phyloP scores from a whole-genome alignment of 1,140 invertebrate species.

The Micrasema minimum region DNA sequence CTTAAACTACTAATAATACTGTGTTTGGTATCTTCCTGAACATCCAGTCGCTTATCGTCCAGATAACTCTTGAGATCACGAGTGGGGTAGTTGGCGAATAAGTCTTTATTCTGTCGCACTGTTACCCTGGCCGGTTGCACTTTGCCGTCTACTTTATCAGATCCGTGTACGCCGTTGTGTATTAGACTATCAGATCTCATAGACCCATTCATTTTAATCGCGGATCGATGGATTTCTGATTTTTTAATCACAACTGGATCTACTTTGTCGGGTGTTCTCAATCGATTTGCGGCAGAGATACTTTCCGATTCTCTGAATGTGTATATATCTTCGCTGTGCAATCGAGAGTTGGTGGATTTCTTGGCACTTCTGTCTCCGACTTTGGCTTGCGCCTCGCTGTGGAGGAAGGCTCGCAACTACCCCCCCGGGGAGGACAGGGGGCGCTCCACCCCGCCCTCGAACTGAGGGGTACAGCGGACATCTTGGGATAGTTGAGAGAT shows the following conservation, averaged over 20 bases:
- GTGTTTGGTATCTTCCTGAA: conserved; percentile 54
- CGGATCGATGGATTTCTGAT: not conserved
- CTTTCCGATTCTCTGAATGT: conserved; percentile 45
- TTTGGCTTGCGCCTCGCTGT: conserved; percentile 24
- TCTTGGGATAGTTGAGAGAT: conserved; percentile 66
- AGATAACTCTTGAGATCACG: conserved; percentile 20
- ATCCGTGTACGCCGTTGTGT: conserved; percentile 39
- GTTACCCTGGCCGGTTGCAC: conserved; percentile 27
- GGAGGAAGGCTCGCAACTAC: conserved; percentile 54
- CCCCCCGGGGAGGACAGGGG: conserved; percentile 54
- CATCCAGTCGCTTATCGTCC: conserved; percentile 36
- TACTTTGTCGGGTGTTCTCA: conserved; percentile 57
- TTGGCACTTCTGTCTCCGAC: not conserved
- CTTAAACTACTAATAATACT: conserved; percentile 61
- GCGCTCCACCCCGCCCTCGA: conserved; percentile 56
- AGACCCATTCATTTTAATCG: conserved; percentile 20
- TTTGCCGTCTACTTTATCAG: not conserved
- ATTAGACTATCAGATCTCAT: not conserved
- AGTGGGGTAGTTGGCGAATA: conserved; percentile 30
- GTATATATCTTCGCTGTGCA: conserved; percentile 48
- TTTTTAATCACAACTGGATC: conserved; percentile 64
- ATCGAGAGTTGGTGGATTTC: conserved; percentile 14
- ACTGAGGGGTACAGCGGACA: conserved; percentile 51
- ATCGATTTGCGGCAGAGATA: not conserved
- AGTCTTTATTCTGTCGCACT: conserved; percentile 45